Base-by-base conservation (phyloP, 2,888 invertebrate species). In the Meganola albula region DNA sequence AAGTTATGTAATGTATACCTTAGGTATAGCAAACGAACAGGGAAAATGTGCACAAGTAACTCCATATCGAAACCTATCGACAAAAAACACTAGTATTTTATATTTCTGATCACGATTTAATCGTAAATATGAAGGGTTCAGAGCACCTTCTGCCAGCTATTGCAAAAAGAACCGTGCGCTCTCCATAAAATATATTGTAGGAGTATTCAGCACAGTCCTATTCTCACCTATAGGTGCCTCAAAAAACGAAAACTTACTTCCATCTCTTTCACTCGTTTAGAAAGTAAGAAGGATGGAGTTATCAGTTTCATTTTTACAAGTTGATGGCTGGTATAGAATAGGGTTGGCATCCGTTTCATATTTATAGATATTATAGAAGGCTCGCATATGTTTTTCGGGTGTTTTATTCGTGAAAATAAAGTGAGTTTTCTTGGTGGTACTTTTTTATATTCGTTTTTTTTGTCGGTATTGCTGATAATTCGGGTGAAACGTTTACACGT, bases 81-180 rank as follows among this genome's bases (percentile, higher is more conserved):
- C 72, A 75, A 77, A 78, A 79, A 80, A 79, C 65, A 63, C 63
- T 62, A 63, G 61, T 74, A 72, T 69, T 76, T 82, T 80, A 79
- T 75, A 70, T 83, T 84, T 83, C 84, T 72, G 80, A 82, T 84
- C 84, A 84, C 84, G 84, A 72, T 74, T 82, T 80, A 78, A 83
- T 83, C 84, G 84, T 84, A 84, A 84, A 84, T 84, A 84, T 83
- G 82, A 84, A 80, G 79, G 84, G 83, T 77, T 71, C 71, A 62
- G 65, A 76, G 78, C 79, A 79, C 84, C 84, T 82, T 80, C 79
- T 84, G 84, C 68, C 63, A 58, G 71, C 80, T 83, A 84, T 84
- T 83, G 84, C 84, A 80, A 82, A 82, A 83, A 83, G 78, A 84
- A 74, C 70, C 74, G 58, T 68, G 67, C 72, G 69, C 75, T 80